Base-by-base conservation (phyloP, 2,888 invertebrate genomes). In the Aelia acuminata region DNA sequence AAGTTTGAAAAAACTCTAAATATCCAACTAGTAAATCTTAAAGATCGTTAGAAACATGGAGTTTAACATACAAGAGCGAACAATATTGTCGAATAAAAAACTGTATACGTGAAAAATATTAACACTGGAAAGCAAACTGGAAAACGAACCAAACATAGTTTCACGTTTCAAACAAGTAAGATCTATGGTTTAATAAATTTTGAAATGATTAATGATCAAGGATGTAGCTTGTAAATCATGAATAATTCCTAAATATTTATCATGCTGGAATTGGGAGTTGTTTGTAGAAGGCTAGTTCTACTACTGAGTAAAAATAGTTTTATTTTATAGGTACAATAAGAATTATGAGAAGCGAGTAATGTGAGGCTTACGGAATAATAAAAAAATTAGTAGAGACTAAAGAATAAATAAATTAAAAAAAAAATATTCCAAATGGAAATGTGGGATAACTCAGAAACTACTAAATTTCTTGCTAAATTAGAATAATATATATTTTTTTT, bases 131-230 rank as follows among this genome's bases (percentile, higher is more conserved):
- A 26, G 13, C 10, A 18, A 18, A 1, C 35, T 18, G 7, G 15
- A 63, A 31, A 70, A 70, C 5, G 18, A 35, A 70, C 22, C 31
- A 70, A 70, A 70, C 63, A 70, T 57, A 57, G 26, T 26, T 70
- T 35, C 63, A 35, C 15, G 18, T 70, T 70, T 70, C 35, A 70
- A 70, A 70, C 63, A 70, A 35, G 63, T 70, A 18, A 70, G 57
- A 57, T 26, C 57, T 13, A 26, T 26, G 57, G n/a, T 26, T 57
- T 26, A 15, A 70, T 31, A 70, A 70, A 70, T 70, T 70, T 18
- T 70, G 31, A 35, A 35, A 70, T 20, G 63, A 70, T 18, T 31
- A 3, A 70, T 7, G 18, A 7, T 3, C 31, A 0, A 70, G 5
- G 63, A 13, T 0, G 18, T 5, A 70, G 63, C 15, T 70, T 31